Base-by-base conservation (phyloP, 2,888 invertebrate species). In the Patella caerulea region DNA sequence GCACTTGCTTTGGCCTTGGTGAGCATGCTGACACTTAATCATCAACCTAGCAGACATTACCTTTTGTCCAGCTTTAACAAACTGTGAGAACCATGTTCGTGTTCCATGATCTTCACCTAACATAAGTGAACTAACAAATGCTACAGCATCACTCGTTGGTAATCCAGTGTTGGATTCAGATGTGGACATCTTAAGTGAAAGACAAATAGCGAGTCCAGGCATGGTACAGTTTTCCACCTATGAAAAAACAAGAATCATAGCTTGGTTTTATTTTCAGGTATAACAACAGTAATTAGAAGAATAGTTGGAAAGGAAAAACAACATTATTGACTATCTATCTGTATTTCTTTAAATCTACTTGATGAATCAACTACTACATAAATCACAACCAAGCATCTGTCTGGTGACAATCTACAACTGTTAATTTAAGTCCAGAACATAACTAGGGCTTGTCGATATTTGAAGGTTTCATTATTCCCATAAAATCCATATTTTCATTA, bases 11-110 rank as follows among this genome's bases (percentile, higher is more conserved):
- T 45, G 45, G 45, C 9, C 45, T 45, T 9, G 9, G 45, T 45
- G 45, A 45, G 45, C 9, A 45, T 7, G 9, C 45, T 45, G 45
- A 9, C 7, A 45, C 9, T 45, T 45, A 45, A 45, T 45, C 45
- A 45, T 45, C 45, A 45, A 45, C 9, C 45, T 45, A 34, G 5
- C 34, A 34, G 34, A 34, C 52, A 70, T 82, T 79, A 89, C 89
- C 85, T 88, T 86, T 79, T 97, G 96, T 0, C 96, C 95, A 85
- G 95, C 96, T 78, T 97, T 94, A 72, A 98, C 94, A 89, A 97
- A 98, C 88, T 96, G 94, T 1, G 97, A 96, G 91, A 98, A 97
- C 98, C 98, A 98, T 76, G 95, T 95, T 87, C 98, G 94, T 3
- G 96, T 95, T 83, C 95, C 95, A 89, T 96, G 96, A 92, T 98